Conservation (phyloP, 2,888 invertebrate species). For the Drosophila mayaguana region DNA sequence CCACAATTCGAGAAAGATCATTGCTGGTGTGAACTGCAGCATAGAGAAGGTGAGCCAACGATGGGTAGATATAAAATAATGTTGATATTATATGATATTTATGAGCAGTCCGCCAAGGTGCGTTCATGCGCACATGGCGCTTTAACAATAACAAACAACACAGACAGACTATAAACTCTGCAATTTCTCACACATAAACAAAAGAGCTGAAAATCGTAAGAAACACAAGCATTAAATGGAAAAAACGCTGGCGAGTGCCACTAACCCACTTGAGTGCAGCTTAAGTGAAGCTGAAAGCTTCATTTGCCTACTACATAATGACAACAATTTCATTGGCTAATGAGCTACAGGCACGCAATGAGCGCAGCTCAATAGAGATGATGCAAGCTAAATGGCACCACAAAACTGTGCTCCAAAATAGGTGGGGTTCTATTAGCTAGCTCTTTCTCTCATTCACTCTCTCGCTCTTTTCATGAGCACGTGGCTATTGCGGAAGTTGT, state of each 20-base stretch:
- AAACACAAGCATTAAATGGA: constrained; percentile 8
- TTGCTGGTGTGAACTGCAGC: constrained; percentile 85
- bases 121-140: constrained; percentile 54
- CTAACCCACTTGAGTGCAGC: constrained; percentile 71
- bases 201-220: constrained; percentile 40
- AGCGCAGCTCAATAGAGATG: constrained; percentile 30
- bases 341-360: constrained; percentile 64
- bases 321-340: constrained; percentile 52
- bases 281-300: constrained; percentile 58
- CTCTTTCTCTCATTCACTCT: background rate
- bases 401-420: constrained; percentile 29
- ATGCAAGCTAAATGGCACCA: constrained; percentile 37
- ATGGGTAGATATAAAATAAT: constrained; percentile 3
- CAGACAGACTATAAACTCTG: constrained; percentile 18
- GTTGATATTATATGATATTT: constrained; percentile 39
- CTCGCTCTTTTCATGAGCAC: constrained; percentile 47
- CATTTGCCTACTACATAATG: constrained; percentile 61
- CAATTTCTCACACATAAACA: constrained; percentile 71
- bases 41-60: constrained; percentile 81
- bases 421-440: background rate
- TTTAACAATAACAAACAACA: constrained; percentile 56
- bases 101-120: constrained; percentile 52
- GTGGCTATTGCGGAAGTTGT: constrained; percentile 72
- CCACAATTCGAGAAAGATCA: constrained; percentile 84
- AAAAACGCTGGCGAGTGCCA: constrained; percentile 63